Conservation (phyloP, 2,113 vertebrate genomes). For the Anhinga anhinga region DNA sequence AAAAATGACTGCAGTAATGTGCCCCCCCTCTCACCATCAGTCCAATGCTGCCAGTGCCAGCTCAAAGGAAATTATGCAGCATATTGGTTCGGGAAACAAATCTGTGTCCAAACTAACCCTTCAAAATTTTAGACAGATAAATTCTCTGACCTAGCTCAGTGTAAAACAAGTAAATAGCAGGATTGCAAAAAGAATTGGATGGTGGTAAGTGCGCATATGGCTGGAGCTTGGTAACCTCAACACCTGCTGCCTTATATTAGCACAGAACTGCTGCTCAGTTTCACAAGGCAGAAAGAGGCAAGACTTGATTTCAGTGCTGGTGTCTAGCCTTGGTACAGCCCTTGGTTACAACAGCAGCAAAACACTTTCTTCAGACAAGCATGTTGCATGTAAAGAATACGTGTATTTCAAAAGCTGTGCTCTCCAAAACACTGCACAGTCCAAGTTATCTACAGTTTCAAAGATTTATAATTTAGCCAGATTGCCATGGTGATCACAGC, state of each 20-base stretch:
- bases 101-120: not conserved
- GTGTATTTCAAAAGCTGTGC: not conserved
- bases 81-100: not conserved
- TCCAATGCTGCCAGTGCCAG: not conserved
- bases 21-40: not conserved
- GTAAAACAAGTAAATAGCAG: not conserved
- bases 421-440: not conserved
- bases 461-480: not conserved
- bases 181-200: not conserved
- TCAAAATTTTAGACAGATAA: not conserved
- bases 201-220: not conserved
- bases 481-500: not conserved
- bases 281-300: not conserved
- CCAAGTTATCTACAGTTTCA: not conserved
- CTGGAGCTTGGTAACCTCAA: not conserved
- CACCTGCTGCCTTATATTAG: not conserved
- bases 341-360: not conserved
- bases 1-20: not conserved
- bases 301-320: not conserved
- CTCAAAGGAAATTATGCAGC: not conserved
- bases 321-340: not conserved
- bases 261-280: not conserved
- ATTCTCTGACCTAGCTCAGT: not conserved
- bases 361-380: not conserved
- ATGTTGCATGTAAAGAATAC: accelerated